A percentile compares a stretch with the other conserved stretches of the same genome.
phyloP scores from a whole-genome alignment of 2,113 vertebrate genomes.

The Bubo blakistoni region DNA sequence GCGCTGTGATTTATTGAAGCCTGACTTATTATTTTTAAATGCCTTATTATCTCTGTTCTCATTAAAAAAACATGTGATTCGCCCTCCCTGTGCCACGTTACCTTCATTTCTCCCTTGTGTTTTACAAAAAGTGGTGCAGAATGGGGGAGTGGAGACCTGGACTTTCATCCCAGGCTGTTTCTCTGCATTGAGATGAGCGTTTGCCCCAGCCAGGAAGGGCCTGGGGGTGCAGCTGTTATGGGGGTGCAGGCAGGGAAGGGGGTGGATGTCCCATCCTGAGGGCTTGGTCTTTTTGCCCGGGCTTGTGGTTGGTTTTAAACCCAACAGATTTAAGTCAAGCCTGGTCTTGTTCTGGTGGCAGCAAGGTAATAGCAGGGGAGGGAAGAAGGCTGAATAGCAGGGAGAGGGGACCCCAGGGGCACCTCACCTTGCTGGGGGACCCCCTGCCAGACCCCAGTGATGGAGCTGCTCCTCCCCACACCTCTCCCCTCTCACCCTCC shows the following conservation, averaged over 20 bases:
- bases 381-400: neutral
- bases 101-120: neutral
- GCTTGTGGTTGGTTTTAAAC: neutral
- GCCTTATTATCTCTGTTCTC: neutral
- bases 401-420: neutral
- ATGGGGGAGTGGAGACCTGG: neutral
- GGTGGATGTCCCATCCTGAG: neutral
- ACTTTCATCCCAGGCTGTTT: neutral
- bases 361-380: neutral
- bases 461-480: accelerated
- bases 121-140: neutral
- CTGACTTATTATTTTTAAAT: neutral
- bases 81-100: neutral
- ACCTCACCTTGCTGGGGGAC: neutral
- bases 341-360: neutral
- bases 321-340: neutral
- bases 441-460: neutral
- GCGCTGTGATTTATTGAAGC: neutral
- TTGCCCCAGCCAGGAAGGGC: neutral
- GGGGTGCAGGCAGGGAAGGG: neutral
- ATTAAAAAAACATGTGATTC: neutral
- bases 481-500: neutral
- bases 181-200: accelerated
- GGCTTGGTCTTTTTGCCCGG: neutral
- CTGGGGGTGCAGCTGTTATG: neutral